phyloP scores from a whole-genome alignment of 2,888 invertebrate species.

The Platerodrilus igneus region DNA sequence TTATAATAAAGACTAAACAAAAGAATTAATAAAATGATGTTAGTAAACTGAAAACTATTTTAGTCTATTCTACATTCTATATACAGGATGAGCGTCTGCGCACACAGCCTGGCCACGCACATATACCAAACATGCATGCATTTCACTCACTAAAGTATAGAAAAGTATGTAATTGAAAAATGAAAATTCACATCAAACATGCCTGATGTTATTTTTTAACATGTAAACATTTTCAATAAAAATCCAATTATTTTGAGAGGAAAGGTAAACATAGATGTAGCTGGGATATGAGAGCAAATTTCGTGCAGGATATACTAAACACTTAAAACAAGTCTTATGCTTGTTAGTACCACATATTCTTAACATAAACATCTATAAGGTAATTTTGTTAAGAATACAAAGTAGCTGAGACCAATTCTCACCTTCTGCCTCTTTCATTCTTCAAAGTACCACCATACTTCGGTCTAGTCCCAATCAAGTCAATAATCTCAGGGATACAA shows the following conservation, averaged over 20 bases:
- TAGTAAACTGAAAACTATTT: conserved; percentile 6
- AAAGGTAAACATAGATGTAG: conserved; percentile 16
- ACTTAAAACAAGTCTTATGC: conserved; percentile 25
- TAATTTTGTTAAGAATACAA: conserved; percentile 30
- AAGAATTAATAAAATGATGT: conserved; percentile 13
- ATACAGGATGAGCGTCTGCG: conserved; percentile 46
- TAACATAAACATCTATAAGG: conserved; percentile 25
- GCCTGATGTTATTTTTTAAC: conserved; percentile 46
- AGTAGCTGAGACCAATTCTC: conserved; percentile 53
- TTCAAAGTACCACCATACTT: conserved; percentile 99
- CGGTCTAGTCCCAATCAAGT: conserved; percentile 99
- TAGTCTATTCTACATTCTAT: conserved; percentile 6
- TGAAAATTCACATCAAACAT: conserved; percentile 18
- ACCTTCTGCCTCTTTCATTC: conserved; percentile 99
- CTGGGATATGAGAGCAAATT: conserved; percentile 30
- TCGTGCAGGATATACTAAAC: conserved; percentile 38
- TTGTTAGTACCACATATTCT: conserved; percentile 28
- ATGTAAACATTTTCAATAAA: conserved; percentile 16
- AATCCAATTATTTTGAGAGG: conserved; percentile 17
- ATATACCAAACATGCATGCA: conserved; percentile 42
- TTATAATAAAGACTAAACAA: conserved; percentile 7
- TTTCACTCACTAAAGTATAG: conserved; percentile 40
- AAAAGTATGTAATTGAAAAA: conserved; percentile 18
- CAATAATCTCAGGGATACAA: conserved; percentile 99
- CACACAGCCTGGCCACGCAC: conserved; percentile 70